A percentile compares a stretch with the other conserved stretches of the same genome.
These are phyloP conservation scores for Rhea pennata DNA, from an alignment of 2,113 vertebrate genomes.

Conservation along the genomic window DNA sequence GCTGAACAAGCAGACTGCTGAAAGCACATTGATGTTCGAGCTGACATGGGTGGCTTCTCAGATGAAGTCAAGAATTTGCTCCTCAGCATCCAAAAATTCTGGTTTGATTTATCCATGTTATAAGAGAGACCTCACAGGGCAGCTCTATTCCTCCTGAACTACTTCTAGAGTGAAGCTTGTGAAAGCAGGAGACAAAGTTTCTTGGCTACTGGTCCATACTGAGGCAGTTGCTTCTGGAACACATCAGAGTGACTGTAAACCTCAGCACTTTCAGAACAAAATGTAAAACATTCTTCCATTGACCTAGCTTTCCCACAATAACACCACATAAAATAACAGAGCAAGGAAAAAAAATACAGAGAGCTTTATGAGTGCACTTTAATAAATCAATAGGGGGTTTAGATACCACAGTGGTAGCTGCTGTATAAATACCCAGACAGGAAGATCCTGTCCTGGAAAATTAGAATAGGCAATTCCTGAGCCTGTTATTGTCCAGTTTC, in stretches of 20 bases:
- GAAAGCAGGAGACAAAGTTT: neutral
- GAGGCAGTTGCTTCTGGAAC: conserved; percentile 44
- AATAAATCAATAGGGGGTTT: conserved; percentile 58
- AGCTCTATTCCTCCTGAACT: neutral
- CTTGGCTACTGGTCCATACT: neutral
- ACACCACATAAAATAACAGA: conserved; percentile 63
- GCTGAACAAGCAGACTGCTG: neutral
- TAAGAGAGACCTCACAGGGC: neutral
- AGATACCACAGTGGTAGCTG: conserved; percentile 47
- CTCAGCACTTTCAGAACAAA: conserved; percentile 56
- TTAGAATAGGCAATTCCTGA: conserved; percentile 52
- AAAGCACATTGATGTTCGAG: neutral
- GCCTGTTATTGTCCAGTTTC: conserved; percentile 35
- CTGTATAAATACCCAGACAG: conserved; percentile 52
- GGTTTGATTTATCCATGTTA: rapidly evolving
- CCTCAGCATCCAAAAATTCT: neutral
- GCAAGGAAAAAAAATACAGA: neutral
- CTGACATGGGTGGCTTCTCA: neutral
- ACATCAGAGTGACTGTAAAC: conserved; percentile 45
- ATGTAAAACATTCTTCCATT: conserved; percentile 61
- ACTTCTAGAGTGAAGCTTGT: neutral
- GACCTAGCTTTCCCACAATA: conserved; percentile 58
- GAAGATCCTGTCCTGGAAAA: conserved; percentile 61
- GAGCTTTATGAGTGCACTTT: conserved; percentile 49
- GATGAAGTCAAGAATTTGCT: neutral